Conservation (phyloP, 2,797 vertebrate species). For the Petrocephalus sullivani region DNA sequence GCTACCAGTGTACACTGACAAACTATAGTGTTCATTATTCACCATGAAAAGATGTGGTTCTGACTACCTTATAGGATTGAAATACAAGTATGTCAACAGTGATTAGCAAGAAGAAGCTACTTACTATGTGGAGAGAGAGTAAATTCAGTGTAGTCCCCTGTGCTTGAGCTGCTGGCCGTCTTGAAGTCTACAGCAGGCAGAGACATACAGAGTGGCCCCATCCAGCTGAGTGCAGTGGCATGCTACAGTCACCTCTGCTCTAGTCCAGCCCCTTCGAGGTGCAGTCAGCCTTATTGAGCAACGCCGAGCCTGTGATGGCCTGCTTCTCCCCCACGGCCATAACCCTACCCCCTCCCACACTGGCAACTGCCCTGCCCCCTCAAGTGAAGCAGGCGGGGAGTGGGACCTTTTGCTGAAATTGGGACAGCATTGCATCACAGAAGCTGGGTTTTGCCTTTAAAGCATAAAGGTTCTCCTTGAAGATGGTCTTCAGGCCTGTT, state of each 20-base stretch:
- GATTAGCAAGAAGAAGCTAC: neutral
- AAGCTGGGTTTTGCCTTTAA: neutral
- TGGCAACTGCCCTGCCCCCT: neutral
- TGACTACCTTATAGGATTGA: neutral
- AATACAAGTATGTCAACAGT: neutral
- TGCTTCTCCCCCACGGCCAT: neutral
- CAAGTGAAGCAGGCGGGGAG: neutral
- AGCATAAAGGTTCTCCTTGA: neutral
- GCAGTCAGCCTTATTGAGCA: constrained; percentile 44
- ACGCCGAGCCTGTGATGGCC: constrained; percentile 31
- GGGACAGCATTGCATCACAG: neutral
- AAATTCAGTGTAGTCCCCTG: neutral
- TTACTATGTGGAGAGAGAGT: neutral
- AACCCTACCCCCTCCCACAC: neutral
- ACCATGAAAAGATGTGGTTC: neutral
- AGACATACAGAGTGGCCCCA: neutral
- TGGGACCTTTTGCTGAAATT: neutral
- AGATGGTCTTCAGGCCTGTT: neutral
- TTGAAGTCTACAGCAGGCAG: neutral
- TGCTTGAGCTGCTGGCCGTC: neutral
- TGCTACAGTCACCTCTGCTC: constrained; percentile 56
- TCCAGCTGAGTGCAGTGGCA: constrained; percentile 30
- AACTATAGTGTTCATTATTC: neutral
- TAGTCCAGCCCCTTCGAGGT: constrained; percentile 31
- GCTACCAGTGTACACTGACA: neutral